Conservation (phyloP, 1,140 invertebrate species). For the Bicyclus anynana region DNA sequence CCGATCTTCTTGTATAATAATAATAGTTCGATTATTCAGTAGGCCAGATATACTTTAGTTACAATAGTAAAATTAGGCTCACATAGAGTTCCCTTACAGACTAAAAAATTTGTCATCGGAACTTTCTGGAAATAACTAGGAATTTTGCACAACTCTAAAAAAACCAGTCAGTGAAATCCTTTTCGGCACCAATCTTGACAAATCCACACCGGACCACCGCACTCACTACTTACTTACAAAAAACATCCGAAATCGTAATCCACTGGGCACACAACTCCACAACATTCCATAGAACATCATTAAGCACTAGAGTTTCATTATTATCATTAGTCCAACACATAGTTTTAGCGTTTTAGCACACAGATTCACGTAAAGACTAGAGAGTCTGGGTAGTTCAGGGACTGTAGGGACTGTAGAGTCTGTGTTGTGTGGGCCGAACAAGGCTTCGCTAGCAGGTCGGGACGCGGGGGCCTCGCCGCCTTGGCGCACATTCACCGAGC, state of each 20-base stretch:
- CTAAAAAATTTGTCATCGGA: slow-evolving; percentile 54
- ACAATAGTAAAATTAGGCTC: slow-evolving; percentile 69
- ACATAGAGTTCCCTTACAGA: slow-evolving; percentile 44
- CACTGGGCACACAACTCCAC: slow-evolving; percentile 30
- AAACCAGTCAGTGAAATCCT: slow-evolving; percentile 20
- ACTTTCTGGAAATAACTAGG: slow-evolving; percentile 52
- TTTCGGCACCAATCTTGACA: slow-evolving; percentile 29
- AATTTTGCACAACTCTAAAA: slow-evolving; percentile 47
- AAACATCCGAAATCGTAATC: slow-evolving; percentile 38
- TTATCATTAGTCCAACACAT: slow-evolving; percentile 22
- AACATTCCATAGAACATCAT: slow-evolving; percentile 26
- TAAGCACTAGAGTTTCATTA: slow-evolving; percentile 30
- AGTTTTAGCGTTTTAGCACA: slow-evolving; percentile 34
- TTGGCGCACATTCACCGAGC: slow-evolving; percentile 73
- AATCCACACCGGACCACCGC: slow-evolving; percentile 13
- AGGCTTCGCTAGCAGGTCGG: slow-evolving; percentile 61
- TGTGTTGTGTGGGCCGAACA: slow-evolving; percentile 57
- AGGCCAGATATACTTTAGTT: slow-evolving; percentile 63
- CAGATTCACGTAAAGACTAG: slow-evolving; percentile 65
- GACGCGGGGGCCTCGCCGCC: slow-evolving; percentile 54
- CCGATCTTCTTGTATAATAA: slow-evolving; percentile 47
- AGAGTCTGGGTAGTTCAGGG: slow-evolving; percentile 55
- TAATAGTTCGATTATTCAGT: slow-evolving; percentile 69
- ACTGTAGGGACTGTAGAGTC: slow-evolving; percentile 58
- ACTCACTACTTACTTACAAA: slow-evolving; percentile 46